Evolutionary conservation across 1,140 invertebrate species (phyloP), one percentile per base, ranked within the genome.

Genomic region (Hormaphis cornu): DNA sequence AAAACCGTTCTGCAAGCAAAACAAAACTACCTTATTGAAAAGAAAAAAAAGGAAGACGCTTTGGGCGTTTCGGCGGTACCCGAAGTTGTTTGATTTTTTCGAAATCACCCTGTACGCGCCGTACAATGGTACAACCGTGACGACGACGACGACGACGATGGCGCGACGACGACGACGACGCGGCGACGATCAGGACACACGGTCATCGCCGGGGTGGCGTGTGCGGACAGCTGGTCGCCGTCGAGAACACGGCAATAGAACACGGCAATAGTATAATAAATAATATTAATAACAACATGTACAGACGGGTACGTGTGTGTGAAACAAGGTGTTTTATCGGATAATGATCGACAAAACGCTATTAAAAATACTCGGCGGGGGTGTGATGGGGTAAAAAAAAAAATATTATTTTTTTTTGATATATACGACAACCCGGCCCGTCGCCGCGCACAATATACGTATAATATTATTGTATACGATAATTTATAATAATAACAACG

Each of bases 261-360:
- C n/a, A n/a, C n/a, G 37, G 35, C 14, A 59, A 42, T 59, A 58
- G n/a, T n/a, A 58, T 42, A 26, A 61, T 58, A n/a, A 40, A 58
- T 42, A 28, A 42, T 61, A 59, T 20, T 40, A 42, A 53, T 54
- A 33, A 54, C 33, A 53, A 18, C 20, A 20, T n/a, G n/a, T n/a
- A n/a, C n/a, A n/a, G n/a, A n/a, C 37, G 9, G 16, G 5, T 37
- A 20, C 2, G 53, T 35, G 53, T 37, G 54, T 37, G 33, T 40
- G 18, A 50, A 66, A 66, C 61, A 66, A 66, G 61, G 61, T 66
- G 61, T 66, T 66, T 66, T 66, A 66, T 66, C 61, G 61, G 61
- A 66, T 66, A 66, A 66, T 66, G 44, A 66, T 66, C 61, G 61
- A 66, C 61, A 35, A 66, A 66, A 66, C 44, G 61, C 44, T 66